Conservation (phyloP, 2,797 vertebrate genomes). For the Sebastes variabilis region DNA sequence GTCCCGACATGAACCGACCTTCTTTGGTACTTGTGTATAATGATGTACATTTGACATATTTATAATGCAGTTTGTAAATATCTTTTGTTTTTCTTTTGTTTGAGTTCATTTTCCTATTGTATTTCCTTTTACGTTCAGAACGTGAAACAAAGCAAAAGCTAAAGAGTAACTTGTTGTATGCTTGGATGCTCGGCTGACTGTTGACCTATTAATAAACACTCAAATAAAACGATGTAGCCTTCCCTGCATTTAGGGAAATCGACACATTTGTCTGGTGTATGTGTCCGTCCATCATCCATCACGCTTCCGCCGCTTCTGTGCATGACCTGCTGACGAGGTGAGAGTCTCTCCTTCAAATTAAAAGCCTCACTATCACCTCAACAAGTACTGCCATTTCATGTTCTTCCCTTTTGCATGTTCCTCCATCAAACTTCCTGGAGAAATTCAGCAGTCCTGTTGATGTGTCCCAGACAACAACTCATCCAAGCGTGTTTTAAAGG, state of each 20-base stretch:
- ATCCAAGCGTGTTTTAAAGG: constrained; percentile 33
- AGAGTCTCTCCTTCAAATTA: constrained; percentile 7
- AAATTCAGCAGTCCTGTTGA: background rate
- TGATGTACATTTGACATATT: constrained; percentile 92
- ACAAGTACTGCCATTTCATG: constrained; percentile 1
- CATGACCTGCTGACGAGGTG: constrained; percentile 6
- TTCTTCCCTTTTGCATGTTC: constrained; percentile 18
- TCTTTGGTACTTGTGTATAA: constrained; percentile 88
- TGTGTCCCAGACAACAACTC: constrained; percentile 6
- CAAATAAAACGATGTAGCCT: constrained; percentile 86
- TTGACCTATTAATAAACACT: constrained; percentile 87
- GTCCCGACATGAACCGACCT: constrained; percentile 73
- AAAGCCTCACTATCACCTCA: background rate
- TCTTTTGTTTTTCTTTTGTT: constrained; percentile 68
- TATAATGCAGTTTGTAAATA: constrained; percentile 92
- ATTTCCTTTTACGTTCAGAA: constrained; percentile 76
- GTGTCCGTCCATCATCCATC: constrained; percentile 35
- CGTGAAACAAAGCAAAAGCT: constrained; percentile 80
- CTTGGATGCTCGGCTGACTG: constrained; percentile 87
- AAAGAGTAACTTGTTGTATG: constrained; percentile 84
- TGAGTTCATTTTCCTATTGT: constrained; percentile 74
- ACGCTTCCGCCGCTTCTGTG: background rate
- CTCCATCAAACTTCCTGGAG: constrained; percentile 1
- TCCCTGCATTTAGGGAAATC: constrained; percentile 74
- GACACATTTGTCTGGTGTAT: constrained; percentile 42